These are phyloP conservation scores for Eolophus roseicapilla DNA, from an alignment of 2,113 vertebrate genomes.

Conservation along the genomic window DNA sequence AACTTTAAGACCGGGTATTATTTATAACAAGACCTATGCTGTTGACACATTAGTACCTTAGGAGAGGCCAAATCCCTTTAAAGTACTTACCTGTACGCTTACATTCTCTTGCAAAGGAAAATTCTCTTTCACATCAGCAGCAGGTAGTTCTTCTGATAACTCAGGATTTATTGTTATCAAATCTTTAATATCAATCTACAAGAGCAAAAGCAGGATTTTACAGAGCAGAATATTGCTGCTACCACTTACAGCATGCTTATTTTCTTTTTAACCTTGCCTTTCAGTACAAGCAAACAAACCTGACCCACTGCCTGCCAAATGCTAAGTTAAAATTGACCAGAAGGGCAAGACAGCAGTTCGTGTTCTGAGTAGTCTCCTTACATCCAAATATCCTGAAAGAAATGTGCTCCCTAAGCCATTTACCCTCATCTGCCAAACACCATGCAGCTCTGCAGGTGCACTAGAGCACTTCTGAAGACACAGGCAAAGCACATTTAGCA, in stretches of 20 bases:
- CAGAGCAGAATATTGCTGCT: not conserved
- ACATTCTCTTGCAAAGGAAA: constrained; percentile 74
- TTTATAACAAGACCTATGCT: not conserved
- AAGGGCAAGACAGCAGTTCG: not conserved
- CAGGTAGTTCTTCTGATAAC: constrained; percentile 44
- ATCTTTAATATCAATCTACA: constrained; percentile 75
- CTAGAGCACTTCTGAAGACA: not conserved
- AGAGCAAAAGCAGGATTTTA: not conserved
- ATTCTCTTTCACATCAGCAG: constrained; percentile 66
- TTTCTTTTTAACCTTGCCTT: not conserved
- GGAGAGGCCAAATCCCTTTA: not conserved
- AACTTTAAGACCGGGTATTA: not conserved
- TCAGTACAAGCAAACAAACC: not conserved
- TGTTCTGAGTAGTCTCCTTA: not conserved
- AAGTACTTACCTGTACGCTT: constrained; percentile 66
- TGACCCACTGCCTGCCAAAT: not conserved
- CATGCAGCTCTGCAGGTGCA: not conserved
- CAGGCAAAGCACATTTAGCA: constrained; percentile 12
- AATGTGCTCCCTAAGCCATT: not conserved
- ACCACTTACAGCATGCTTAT: not conserved
- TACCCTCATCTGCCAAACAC: not conserved
- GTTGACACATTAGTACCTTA: not conserved
- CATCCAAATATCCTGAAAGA: not conserved
- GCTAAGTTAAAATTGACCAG: not conserved
- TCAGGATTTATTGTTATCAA: constrained; percentile 75